Evolutionary conservation across 1,140 invertebrate species (phyloP), one percentile per base, ranked within the genome.

Genomic region (Luehdorfia chinensis): DNA sequence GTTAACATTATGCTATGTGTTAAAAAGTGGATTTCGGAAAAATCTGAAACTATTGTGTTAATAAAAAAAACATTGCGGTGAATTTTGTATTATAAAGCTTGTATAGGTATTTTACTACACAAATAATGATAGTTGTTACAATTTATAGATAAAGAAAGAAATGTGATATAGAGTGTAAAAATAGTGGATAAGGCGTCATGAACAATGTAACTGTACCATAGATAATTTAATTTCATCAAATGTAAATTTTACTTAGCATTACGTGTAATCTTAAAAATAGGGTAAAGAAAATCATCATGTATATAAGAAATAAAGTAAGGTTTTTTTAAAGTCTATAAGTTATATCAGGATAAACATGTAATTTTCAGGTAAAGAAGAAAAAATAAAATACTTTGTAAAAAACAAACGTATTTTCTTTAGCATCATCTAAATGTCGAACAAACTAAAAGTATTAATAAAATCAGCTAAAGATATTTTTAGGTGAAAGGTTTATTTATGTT

Each of bases 131-230:
- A 51, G 41, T 45, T 32, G 43, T 45, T 48, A 44, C 43, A 23
- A 55, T 32, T 37, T 44, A 45, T 78, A 80, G 71, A 49, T 66
- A 77, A 78, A 79, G 80, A 75, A 79, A 71, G 66, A 83, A 85
- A 85, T 83, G 81, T 85, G 80, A 84, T 84, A 84, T 84, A 84
- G 79, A 56, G 66, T 84, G 80, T 84, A 84, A 84, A 84, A 76
- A 81, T 64, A 43, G 53, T 76, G 71, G 55, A 21, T 74, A 80
- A 83, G 75, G 46, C 62, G 67, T 74, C 65, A 68, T 66, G 55
- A 69, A 70, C 61, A 73, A 66, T 80, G 61, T 77, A 66, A 69
- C 56, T 55, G 59, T 43, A 16, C 15, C 14, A 30, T 43, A 39
- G 36, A 13, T 30, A 18, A 30, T 7, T 11, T 15, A 30, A 11